Percentiles rank a stretch among this genome's conserved stretches.
Evolutionary conservation across 2,797 vertebrate species (phyloP).

Genomic region (Sphenopsis melanotis): DNA sequence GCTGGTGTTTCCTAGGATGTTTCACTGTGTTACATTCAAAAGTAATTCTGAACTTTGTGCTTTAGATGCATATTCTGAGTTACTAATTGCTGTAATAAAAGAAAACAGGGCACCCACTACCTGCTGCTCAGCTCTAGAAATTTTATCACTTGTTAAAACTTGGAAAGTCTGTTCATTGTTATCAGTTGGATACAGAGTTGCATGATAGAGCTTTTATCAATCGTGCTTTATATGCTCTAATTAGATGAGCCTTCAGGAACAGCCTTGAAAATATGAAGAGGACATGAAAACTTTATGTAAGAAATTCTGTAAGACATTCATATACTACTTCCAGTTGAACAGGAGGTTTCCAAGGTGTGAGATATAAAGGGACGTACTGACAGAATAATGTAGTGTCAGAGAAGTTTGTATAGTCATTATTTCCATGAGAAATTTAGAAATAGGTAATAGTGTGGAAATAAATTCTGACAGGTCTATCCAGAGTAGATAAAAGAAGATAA

Average conservation of each 20-base stretch:
- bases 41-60: not conserved
- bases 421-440: conserved; percentile 17
- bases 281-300: not conserved
- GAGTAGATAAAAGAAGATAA: conserved; percentile 7
- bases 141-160: not conserved
- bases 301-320: not conserved
- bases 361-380: not conserved
- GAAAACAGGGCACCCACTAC: not conserved
- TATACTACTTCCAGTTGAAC: not conserved
- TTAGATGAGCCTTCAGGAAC: not conserved
- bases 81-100: not conserved
- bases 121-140: not conserved
- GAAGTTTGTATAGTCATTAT: not conserved
- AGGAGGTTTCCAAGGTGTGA: not conserved
- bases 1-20: not conserved
- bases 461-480: not conserved
- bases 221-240: not conserved
- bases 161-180: not conserved
- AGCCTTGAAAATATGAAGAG: not conserved
- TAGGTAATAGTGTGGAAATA: not conserved
- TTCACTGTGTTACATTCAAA: not conserved
- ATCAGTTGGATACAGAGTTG: not conserved
- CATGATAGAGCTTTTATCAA: not conserved
- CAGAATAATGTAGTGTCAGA: not conserved
- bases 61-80: not conserved